phyloP scores from a whole-genome alignment of 2,888 invertebrate species.

The Mechanitis messenoides region DNA sequence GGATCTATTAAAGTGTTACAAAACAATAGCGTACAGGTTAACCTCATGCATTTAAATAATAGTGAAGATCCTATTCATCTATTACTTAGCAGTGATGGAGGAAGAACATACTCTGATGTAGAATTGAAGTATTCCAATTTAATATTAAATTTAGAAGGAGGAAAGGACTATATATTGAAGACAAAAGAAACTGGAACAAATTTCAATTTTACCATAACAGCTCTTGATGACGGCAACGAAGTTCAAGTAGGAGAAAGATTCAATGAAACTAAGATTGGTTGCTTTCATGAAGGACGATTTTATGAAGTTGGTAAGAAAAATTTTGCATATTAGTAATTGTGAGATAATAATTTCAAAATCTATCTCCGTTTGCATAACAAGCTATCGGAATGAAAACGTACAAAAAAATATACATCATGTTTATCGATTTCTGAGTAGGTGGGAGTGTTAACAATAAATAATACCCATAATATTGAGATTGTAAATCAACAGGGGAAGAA shows the following conservation, averaged over 20 bases:
- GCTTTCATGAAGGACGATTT: slow-evolving; percentile 56
- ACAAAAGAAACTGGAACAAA: slow-evolving; percentile 69
- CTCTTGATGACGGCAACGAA: slow-evolving; percentile 39
- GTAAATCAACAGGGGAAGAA: slow-evolving; percentile 75
- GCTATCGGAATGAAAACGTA: no score
- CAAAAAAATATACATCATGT: no score
- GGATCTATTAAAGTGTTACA: slow-evolving; percentile 66
- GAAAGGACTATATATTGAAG: slow-evolving; percentile 65
- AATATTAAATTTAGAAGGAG: slow-evolving; percentile 63
- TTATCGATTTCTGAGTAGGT: no score
- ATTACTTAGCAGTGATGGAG: slow-evolving; percentile 61
- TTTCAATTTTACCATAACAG: slow-evolving; percentile 66
- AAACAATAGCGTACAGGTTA: slow-evolving; percentile 69
- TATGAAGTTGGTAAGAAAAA: slow-evolving; percentile 59
- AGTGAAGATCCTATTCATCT: slow-evolving; percentile 61
- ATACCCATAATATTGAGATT: background rate
- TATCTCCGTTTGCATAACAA: no score
- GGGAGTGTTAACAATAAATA: no score
- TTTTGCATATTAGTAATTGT: background rate
- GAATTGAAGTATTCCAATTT: slow-evolving; percentile 60
- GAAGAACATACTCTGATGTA: slow-evolving; percentile 54
- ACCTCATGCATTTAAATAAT: slow-evolving; percentile 57
- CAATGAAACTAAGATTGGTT: slow-evolving; percentile 49
- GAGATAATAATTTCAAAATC: no score
- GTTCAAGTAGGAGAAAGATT: slow-evolving; percentile 39